Evolutionary conservation across 2,113 vertebrate genomes (phyloP).

Genomic region (Pungitius pungitius): DNA sequence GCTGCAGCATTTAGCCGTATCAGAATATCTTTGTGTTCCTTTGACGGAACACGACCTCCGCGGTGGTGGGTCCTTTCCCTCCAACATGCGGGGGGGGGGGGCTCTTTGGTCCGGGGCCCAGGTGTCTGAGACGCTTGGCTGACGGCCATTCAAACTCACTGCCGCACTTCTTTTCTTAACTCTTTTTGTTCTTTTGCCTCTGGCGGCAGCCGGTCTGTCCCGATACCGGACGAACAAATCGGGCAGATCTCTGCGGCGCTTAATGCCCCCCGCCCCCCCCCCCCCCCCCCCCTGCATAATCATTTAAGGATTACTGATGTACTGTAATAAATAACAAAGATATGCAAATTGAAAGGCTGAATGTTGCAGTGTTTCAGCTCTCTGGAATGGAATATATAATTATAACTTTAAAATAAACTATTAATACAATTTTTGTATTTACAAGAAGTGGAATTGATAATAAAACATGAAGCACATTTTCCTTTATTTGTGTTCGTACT

Average conservation of each 20-base stretch:
- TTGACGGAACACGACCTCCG: constrained; percentile 50
- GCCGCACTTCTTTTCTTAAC: constrained; percentile 55
- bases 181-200: constrained; percentile 14
- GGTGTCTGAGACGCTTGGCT: constrained; percentile 67
- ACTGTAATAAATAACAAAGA: no score
- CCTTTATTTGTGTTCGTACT: no score
- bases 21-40: constrained; percentile 56
- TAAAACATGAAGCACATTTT: not conserved
- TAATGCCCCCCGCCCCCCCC: not conserved
- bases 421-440: not conserved
- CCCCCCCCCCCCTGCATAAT: constrained; percentile 4
- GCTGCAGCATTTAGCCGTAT: constrained; percentile 45
- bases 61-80: constrained; percentile 43
- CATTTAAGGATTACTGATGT: constrained; percentile 16
- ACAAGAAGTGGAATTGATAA: not conserved
- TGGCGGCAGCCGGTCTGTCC: constrained; percentile 50
- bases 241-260: constrained; percentile 27
- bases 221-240: constrained; percentile 42
- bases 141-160: constrained; percentile 63
- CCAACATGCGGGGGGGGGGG: constrained; percentile 35
- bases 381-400: not conserved
- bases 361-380: not conserved
- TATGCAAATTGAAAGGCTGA: not conserved
- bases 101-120: constrained; percentile 57
- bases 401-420: not conserved